phyloP scores from a whole-genome alignment of 2,113 vertebrate genomes.

The Halichoerus grypus region DNA sequence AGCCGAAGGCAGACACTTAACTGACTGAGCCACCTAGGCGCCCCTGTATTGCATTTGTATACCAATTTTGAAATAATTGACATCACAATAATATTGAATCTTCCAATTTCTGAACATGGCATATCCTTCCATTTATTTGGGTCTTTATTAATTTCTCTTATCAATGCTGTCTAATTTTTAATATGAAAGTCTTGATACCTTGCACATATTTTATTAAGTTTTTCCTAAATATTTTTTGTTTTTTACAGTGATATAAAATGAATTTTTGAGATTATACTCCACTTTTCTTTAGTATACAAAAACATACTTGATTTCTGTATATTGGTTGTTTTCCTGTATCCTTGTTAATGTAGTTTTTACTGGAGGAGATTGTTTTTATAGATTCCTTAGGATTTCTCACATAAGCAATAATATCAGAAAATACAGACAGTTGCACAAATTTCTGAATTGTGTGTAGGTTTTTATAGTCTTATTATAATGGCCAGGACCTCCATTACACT shows the following conservation, averaged over 20 bases:
- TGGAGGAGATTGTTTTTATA: background rate
- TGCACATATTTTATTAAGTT: background rate
- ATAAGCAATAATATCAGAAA: background rate
- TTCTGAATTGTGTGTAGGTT: background rate
- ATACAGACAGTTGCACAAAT: background rate
- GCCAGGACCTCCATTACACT: background rate
- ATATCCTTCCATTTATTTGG: background rate
- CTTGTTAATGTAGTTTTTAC: background rate
- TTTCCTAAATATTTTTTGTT: background rate
- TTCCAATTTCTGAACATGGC: background rate
- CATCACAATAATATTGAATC: background rate
- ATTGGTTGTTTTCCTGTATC: background rate
- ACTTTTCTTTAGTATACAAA: background rate
- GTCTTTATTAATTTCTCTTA: background rate
- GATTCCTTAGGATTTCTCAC: background rate
- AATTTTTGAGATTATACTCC: background rate
- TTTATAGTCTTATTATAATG: background rate
- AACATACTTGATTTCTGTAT: background rate
- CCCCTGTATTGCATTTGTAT: background rate
- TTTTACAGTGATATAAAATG: background rate
- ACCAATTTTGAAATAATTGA: background rate
- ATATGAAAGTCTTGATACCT: background rate
- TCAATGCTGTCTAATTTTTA: background rate
- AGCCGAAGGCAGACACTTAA: too few species aligned
- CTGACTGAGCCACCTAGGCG: too few species aligned